Base-by-base conservation (phyloP, 2,113 vertebrate genomes). In the Hydrochoerus hydrochaeris region DNA sequence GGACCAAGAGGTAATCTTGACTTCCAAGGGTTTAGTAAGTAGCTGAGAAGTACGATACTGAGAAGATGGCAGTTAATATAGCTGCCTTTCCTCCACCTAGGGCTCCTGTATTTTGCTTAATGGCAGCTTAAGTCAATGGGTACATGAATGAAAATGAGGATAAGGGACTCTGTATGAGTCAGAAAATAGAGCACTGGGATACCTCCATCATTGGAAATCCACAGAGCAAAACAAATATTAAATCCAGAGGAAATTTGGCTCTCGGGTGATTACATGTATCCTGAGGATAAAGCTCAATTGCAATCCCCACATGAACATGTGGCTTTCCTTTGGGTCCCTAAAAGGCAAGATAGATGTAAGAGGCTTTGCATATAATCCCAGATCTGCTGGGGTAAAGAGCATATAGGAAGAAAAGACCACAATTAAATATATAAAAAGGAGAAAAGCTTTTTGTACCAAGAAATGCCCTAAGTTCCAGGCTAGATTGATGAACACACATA, bases 351-450 rank as follows among this genome's bases (percentile, higher is more conserved):
- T 52, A 84, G 41, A 49, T n/a, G 24, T 19, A 81, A 95, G 26
- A 84, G 30, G 65, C 19, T 82, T 65, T 69, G 52, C 5, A n/a
- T 32, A 78, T 14, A 73, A 22, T 73, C 75, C n/a, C 38, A 35
- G 38, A 82, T 82, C 44, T 83, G 30, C 46, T 77, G 16, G 32
- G 35, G 44, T 69, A 81, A 77, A 95, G 73, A 17, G 9, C 35
- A 82, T 26, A 30, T 28, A 67, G 49, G 65, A 86, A 82, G 28
- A 49, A 90, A 82, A 95, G 35, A 46, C 16, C 60, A 81, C 73
- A 41, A 89, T 81, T 85, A 92, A 94, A 71, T 35, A 49, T 20
- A 77, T 82, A 63, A 83, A 73, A 87, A 86, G 69, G 11, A 41
- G 54, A 17, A 77, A 58, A 26, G 2, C 67, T 77, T 83, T 54